These are phyloP conservation scores for Lasioglossum vierecki DNA, from an alignment of 2,888 invertebrate species.

Conservation along the genomic window DNA sequence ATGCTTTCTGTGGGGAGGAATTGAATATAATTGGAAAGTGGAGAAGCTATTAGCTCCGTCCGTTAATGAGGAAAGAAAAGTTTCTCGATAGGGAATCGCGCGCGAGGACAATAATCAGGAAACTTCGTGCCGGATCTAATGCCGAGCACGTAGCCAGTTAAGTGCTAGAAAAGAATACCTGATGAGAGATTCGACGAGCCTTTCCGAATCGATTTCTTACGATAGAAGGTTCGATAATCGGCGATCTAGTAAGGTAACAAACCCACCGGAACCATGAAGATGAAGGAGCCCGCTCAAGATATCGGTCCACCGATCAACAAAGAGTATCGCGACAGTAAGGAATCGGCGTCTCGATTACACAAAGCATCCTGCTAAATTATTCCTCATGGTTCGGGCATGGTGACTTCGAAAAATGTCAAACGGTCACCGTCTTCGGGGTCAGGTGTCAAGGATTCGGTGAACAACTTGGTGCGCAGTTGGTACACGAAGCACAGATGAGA, in stretches of 20 bases:
- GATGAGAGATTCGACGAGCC: background rate
- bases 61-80: slow-evolving; percentile 1
- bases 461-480: background rate
- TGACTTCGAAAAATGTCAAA: background rate
- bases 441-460: background rate
- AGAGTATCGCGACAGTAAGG: background rate
- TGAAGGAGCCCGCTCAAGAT: background rate
- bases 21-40: background rate
- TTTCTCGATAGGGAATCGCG: background rate
- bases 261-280: background rate
- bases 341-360: background rate
- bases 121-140: background rate
- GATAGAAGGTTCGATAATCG: background rate
- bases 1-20: background rate
- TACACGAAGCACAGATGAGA: background rate
- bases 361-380: background rate
- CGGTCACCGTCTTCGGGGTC: background rate
- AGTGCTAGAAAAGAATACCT: slow-evolving; percentile 3
- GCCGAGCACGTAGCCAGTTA: background rate
- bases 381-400: background rate
- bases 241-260: background rate
- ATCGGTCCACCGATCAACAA: background rate
- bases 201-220: background rate
- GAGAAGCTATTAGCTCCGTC: background rate
- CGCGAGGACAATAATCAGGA: background rate